A percentile compares a stretch with the other conserved stretches of the same genome.
Evolutionary conservation across 2,113 vertebrate species (phyloP).

Genomic region (Stictonetta naevosa): DNA sequence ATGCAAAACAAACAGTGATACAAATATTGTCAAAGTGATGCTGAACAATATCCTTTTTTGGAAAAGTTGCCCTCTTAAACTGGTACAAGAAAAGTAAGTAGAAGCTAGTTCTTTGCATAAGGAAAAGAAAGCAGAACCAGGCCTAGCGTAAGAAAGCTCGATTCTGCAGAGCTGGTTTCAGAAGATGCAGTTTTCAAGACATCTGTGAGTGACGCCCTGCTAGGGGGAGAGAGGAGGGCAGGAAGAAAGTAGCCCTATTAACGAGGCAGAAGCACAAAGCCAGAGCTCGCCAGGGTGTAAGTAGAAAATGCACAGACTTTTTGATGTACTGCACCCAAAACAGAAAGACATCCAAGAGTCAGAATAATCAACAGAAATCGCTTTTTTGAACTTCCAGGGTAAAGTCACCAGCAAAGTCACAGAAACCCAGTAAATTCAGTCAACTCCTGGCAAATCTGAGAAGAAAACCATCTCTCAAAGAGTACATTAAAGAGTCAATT

Average conservation of each 20-base stretch:
- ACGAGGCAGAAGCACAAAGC: neutral
- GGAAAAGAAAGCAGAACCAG: neutral
- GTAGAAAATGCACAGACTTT: neutral
- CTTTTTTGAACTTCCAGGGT: neutral
- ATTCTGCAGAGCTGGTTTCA: neutral
- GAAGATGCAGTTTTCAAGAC: neutral
- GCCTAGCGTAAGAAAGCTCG: neutral
- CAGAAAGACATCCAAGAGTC: neutral
- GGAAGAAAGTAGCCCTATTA: neutral
- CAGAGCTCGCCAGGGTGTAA: neutral
- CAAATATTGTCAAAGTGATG: neutral
- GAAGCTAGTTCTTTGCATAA: neutral
- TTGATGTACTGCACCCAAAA: neutral
- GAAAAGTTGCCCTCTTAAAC: neutral
- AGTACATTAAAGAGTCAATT: neutral
- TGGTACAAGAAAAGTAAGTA: neutral
- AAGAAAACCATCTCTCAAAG: neutral
- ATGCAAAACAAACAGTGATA: neutral
- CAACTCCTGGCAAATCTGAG: neutral
- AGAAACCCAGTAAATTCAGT: neutral
- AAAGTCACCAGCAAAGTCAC: neutral
- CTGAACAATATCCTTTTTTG: neutral
- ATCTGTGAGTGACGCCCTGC: neutral
- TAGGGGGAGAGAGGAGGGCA: neutral
- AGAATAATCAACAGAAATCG: fast-evolving